Conservation (phyloP, 2,113 vertebrate species). For the Eptesicus fuscus region DNA sequence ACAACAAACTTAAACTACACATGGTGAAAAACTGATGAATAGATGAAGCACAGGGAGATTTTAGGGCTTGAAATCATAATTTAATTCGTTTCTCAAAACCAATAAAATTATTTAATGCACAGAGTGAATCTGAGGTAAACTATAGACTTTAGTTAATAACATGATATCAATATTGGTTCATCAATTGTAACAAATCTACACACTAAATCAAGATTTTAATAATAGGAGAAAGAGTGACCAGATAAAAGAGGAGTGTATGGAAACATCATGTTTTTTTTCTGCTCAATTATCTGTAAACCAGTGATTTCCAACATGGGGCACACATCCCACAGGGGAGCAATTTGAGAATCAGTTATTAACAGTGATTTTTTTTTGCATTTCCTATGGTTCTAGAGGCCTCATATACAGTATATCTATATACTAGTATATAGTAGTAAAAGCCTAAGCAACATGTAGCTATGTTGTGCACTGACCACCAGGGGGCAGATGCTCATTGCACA, state of each 20-base stretch:
- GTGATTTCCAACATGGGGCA: too few relatives aligned
- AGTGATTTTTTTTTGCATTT: too few relatives aligned
- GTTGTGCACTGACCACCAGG: too few relatives aligned
- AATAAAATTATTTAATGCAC: neutral
- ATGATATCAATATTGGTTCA: neutral
- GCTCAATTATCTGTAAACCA: neutral
- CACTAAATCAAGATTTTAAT: neutral
- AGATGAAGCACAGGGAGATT: neutral
- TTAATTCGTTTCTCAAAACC: neutral
- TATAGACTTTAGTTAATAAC: neutral
- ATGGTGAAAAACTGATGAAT: neutral
- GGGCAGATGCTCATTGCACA: too few relatives aligned
- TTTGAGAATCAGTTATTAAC: too few relatives aligned
- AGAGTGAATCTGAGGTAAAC: neutral
- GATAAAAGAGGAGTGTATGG: accelerated
- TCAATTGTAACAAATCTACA: neutral
- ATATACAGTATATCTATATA: too few relatives aligned
- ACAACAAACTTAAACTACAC: neutral
- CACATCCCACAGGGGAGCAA: too few relatives aligned
- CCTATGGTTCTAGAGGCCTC: too few relatives aligned
- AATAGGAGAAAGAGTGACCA: neutral
- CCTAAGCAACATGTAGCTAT: too few relatives aligned
- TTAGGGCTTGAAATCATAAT: neutral
- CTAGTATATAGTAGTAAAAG: too few relatives aligned
- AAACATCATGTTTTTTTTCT: neutral